These are phyloP conservation scores for Lophura nycthemera DNA, from an alignment of 2,113 vertebrate genomes.

Conservation along the genomic window DNA sequence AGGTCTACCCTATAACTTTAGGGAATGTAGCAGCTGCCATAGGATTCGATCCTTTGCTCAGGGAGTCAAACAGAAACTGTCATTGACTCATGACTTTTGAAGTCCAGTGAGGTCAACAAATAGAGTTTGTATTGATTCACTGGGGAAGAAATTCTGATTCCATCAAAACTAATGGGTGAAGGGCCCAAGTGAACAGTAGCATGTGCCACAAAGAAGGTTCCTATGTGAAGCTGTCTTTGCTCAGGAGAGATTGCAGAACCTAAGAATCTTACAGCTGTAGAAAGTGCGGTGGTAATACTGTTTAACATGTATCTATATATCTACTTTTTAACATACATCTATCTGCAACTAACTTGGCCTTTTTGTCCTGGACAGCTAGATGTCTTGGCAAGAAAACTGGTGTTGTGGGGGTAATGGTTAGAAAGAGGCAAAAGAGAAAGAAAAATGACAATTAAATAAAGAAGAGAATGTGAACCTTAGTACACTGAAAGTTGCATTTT, in stretches of 20 bases:
- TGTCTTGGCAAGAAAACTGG: background rate
- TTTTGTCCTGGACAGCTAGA: background rate
- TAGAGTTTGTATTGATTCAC: background rate
- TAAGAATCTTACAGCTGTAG: background rate
- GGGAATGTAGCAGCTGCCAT: background rate
- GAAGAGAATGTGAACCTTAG: background rate
- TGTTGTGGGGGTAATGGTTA: background rate
- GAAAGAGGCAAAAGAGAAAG: background rate
- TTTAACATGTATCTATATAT: background rate
- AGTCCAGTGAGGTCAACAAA: background rate
- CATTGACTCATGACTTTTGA: background rate
- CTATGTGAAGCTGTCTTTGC: background rate
- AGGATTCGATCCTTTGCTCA: background rate
- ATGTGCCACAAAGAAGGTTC: background rate
- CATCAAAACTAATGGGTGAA: rapidly evolving
- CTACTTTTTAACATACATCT: background rate
- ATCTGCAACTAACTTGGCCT: background rate
- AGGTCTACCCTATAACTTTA: background rate
- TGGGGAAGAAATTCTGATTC: background rate
- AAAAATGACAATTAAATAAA: background rate
- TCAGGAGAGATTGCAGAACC: background rate
- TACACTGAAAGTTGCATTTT: background rate
- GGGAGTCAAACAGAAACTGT: background rate
- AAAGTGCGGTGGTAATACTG: background rate
- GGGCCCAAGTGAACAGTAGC: background rate